These are phyloP conservation scores for Nothoprocta pentlandii DNA, from an alignment of 2,113 vertebrate species.

Conservation along the genomic window DNA sequence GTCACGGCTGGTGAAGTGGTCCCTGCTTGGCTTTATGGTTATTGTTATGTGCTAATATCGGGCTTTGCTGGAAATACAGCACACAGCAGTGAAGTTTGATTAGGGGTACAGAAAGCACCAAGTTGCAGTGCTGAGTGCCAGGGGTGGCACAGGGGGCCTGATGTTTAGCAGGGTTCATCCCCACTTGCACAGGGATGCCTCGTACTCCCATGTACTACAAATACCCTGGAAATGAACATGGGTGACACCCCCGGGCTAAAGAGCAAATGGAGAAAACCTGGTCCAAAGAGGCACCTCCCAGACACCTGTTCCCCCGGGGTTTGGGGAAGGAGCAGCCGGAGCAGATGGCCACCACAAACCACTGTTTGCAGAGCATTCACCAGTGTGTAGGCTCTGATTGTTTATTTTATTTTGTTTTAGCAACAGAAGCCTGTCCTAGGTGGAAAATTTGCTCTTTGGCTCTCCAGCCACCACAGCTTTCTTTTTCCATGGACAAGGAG, in stretches of 20 bases:
- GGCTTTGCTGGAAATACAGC: neutral
- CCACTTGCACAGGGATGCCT: too few relatives aligned
- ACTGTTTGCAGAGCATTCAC: too few relatives aligned
- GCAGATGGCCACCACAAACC: too few relatives aligned
- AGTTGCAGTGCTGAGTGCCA: neutral
- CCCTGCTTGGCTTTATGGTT: neutral
- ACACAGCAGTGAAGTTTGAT: neutral
- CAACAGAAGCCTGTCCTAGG: rapidly evolving
- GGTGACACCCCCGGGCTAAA: rapidly evolving
- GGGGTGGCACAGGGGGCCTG: rapidly evolving
- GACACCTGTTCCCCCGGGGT: too few relatives aligned
- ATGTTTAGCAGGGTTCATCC: rapidly evolving
- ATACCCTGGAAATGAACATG: rapidly evolving
- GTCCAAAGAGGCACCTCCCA: too few relatives aligned
- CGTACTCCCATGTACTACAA: too few relatives aligned
- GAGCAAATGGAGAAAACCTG: rapidly evolving
- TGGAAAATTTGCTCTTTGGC: neutral
- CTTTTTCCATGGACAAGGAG: neutral
- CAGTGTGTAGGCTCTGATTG: too few relatives aligned
- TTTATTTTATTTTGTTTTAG: too few relatives aligned
- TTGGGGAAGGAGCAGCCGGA: too few relatives aligned
- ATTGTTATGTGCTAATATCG: neutral
- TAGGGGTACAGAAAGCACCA: neutral
- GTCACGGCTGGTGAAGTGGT: conserved; percentile 8
- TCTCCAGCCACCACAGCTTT: neutral